Conservation (phyloP, 2,113 vertebrate species). For the Tricholaema leucomelas region DNA sequence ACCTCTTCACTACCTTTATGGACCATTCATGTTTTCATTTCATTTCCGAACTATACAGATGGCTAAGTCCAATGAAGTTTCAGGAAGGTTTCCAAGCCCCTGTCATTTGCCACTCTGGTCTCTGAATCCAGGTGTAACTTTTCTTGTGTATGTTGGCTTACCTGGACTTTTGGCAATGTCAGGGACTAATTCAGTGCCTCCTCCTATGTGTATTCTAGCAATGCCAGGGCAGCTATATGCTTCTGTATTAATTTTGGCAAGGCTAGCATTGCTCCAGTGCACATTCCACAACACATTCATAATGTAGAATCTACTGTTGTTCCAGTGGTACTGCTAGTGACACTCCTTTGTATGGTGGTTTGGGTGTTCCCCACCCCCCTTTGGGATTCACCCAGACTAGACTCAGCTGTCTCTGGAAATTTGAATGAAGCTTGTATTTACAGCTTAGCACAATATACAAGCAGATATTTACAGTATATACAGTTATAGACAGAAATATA, state of each 20-base stretch:
- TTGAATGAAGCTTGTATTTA: too few species aligned
- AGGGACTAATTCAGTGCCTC: neutral
- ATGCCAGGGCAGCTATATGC: neutral
- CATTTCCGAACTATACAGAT: neutral
- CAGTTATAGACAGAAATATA: too few species aligned
- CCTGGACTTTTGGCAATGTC: constrained; percentile 14
- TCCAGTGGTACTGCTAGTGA: neutral
- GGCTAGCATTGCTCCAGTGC: neutral
- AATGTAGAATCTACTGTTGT: neutral
- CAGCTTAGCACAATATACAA: too few species aligned
- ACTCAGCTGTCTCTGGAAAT: too few species aligned
- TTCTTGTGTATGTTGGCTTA: constrained; percentile 21
- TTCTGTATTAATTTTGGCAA: constrained; percentile 49
- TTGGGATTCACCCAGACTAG: too few species aligned
- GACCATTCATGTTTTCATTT: neutral
- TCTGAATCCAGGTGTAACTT: constrained; percentile 43
- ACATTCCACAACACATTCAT: neutral
- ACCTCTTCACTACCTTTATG: neutral
- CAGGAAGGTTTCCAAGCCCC: constrained; percentile 15
- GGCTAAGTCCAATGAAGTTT: neutral
- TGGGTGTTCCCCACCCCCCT: too few species aligned
- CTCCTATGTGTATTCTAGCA: constrained; percentile 37
- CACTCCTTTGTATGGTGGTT: too few species aligned
- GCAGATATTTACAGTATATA: too few species aligned
- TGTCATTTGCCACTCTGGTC: constrained; percentile 9